Conservation (phyloP, 2,888 invertebrate species). For the Napeogenes inachia region DNA sequence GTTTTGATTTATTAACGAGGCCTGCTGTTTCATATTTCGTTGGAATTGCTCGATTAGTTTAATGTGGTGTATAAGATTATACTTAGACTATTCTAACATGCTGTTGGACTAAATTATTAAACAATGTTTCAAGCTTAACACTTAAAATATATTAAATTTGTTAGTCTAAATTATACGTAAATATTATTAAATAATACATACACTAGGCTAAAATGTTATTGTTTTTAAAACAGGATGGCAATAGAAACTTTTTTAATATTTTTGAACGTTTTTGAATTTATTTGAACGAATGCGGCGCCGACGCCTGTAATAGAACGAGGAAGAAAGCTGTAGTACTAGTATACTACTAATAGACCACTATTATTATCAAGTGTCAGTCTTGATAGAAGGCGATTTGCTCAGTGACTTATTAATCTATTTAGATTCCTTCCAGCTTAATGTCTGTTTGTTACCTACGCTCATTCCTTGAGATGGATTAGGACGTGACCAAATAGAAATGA, state of each 20-base stretch:
- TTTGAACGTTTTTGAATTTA: background rate
- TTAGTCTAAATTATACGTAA: too few species aligned
- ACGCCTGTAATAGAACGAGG: constrained; percentile 27
- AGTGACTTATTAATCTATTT: constrained; percentile 30
- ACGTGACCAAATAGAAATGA: background rate
- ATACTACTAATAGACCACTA: constrained; percentile 23
- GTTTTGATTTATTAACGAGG: background rate
- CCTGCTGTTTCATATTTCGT: too few species aligned
- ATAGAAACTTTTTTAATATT: background rate
- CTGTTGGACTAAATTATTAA: too few species aligned
- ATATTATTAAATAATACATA: too few species aligned
- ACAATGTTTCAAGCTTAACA: too few species aligned
- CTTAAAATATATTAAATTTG: too few species aligned
- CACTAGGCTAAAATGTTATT: too few species aligned
- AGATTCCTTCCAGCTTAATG: constrained; percentile 19
- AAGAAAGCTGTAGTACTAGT: constrained; percentile 21
- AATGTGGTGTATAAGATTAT: too few species aligned
- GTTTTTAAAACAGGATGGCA: too few species aligned
- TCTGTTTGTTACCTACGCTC: background rate
- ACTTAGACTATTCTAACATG: too few species aligned
- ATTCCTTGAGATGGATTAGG: background rate
- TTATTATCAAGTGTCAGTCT: constrained; percentile 25
- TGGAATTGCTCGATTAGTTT: too few species aligned
- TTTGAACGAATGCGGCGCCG: constrained; percentile 10
- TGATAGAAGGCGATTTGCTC: constrained; percentile 30